Percentiles rank a stretch among this genome's conserved stretches.
Evolutionary conservation across 2,888 invertebrate species (phyloP).

Genomic region (Dolichopus griseipennis): DNA sequence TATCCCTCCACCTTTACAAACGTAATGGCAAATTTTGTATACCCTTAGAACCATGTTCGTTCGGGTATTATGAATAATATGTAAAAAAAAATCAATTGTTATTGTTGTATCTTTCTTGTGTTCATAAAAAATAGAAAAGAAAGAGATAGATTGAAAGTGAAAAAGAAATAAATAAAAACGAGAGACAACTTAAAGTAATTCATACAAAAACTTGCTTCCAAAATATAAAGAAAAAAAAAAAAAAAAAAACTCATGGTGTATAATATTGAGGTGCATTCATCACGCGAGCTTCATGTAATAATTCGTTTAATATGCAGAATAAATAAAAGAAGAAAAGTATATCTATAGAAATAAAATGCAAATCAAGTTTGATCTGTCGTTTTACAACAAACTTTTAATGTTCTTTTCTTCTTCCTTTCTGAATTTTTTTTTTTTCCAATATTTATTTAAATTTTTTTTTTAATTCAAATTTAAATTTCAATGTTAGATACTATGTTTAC

Average conservation of each 20-base stretch:
- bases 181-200: no score
- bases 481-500: not conserved
- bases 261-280: constrained; percentile 4
- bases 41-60: no score
- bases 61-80: no score
- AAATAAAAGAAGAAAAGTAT: no score
- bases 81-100: no score
- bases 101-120: no score
- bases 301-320: not conserved
- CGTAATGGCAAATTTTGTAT: no score
- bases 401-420: not conserved
- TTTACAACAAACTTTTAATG: constrained; percentile 1
- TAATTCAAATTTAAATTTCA: not conserved
- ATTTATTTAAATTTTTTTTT: not conserved
- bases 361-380: constrained; percentile 6
- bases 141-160: no score
- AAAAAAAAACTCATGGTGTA: not conserved
- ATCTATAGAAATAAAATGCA: not conserved
- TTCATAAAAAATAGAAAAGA: no score
- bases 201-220: no score
- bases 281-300: constrained; percentile 1
- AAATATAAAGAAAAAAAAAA: not conserved
- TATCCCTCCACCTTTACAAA: no score
- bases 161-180: no score
- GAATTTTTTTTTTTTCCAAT: not conserved